phyloP scores from a whole-genome alignment of 2,888 invertebrate genomes.

The Hylaea fasciaria region DNA sequence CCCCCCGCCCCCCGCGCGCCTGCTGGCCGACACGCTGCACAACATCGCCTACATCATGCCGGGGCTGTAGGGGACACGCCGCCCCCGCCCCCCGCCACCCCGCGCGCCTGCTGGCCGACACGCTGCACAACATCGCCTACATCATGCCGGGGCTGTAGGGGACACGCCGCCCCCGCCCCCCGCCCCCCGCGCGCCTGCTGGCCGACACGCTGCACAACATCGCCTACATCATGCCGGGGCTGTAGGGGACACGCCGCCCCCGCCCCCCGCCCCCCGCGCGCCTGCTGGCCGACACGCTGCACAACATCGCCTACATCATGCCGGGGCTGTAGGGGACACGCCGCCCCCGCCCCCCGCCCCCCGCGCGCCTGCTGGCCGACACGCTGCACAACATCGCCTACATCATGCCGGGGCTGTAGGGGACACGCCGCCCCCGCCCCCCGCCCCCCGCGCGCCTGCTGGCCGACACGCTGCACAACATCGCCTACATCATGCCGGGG shows the following conservation, averaged over 20 bases:
- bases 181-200: conserved; percentile 82
- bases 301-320: conserved; percentile 97
- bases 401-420: conserved; percentile 88
- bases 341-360: conserved; percentile 90
- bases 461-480: conserved; percentile 95
- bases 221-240: conserved; percentile 93
- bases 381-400: conserved; percentile 98
- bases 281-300: conserved; percentile 88
- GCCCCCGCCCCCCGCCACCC: not conserved
- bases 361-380: conserved; percentile 81
- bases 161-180: conserved; percentile 93
- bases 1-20: conserved; percentile 87
- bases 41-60: conserved; percentile 98
- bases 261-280: conserved; percentile 50
- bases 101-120: conserved; percentile 89
- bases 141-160: conserved; percentile 89
- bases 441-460: conserved; percentile 74
- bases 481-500: conserved; percentile 91
- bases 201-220: conserved; percentile 94
- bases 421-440: too few relatives aligned
- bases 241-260: too few relatives aligned
- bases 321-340: conserved; percentile 94
- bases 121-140: conserved; percentile 95
- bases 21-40: conserved; percentile 89
- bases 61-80: conserved; percentile 62